Base-by-base conservation (phyloP, 2,888 invertebrate species). In the Ptychoptera contaminata region DNA sequence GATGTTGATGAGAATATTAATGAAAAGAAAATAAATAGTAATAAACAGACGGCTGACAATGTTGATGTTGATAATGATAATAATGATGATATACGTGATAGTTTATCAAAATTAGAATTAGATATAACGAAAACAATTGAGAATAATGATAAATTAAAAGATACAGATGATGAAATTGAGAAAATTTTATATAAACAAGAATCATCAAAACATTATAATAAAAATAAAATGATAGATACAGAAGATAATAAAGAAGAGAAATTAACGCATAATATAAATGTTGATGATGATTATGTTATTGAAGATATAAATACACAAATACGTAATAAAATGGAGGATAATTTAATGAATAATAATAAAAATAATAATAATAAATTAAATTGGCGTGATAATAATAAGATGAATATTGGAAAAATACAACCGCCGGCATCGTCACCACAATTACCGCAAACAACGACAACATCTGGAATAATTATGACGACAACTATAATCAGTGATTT, bases 91-190 rank as follows among this genome's bases (percentile, higher is more conserved):
- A 65, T 65, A 40, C 58, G 59, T 35, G 58, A 62, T 49, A 58
- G 63, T 48, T 62, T 65, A 42, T 61, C 62, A 23, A 58, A 60
- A 50, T 49, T 65, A 55, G 63, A 65, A 54, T 63, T 61, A 11
- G 66, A 63, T 45, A 65, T 65, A 36, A 62, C 60, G 37, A 65
- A 66, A 49, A 65, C 65, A 15, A 65, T 65, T 50, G 65, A 66
- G 51, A 66, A 65, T 39, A 48, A 46, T 46, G 61, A 65, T 46
- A 58, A 60, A 49, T 56, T 63, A n/a, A 61, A 64, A 52, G 63
- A 64, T 40, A 42, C 40, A 2, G 30, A 45, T 12, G 36, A 45
- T 32, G 45, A 48, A 40, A 11, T 43, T 5, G 31, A 46, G 30
- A 40, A 40, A 39, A 16, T 45, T 5, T 37, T 36, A 23, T 29